These are phyloP conservation scores for Vespertilio murinus DNA, from an alignment of 2,797 vertebrate genomes.

Conservation along the genomic window DNA sequence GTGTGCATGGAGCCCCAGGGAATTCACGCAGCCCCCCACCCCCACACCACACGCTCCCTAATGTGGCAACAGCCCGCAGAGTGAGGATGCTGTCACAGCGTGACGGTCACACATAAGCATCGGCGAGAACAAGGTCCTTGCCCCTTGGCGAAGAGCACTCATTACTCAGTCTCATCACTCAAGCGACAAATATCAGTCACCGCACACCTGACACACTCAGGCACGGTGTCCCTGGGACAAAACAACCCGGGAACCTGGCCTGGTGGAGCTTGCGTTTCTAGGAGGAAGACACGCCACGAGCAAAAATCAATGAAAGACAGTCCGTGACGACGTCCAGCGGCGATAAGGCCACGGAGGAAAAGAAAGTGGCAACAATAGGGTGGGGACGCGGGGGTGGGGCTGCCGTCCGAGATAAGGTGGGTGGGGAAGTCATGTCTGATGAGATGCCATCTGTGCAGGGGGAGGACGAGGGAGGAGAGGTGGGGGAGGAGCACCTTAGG, in stretches of 20 bases:
- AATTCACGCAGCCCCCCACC: not conserved
- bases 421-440: accelerated
- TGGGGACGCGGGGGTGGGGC: not conserved
- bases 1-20: not conserved
- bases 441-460: not conserved
- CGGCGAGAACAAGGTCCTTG: not conserved
- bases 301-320: not conserved
- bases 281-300: not conserved
- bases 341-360: not conserved
- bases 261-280: accelerated
- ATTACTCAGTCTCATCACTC: not conserved
- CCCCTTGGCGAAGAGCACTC: not conserved
- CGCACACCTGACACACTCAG: accelerated
- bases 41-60: not conserved
- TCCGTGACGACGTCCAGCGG: not conserved
- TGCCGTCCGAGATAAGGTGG: not conserved
- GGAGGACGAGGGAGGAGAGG: not conserved
- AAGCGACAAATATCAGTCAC: not conserved
- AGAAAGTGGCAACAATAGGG: not conserved
- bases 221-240: accelerated
- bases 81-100: too few relatives aligned
- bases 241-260: not conserved
- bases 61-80: not conserved
- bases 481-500: not conserved
- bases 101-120: accelerated